Conservation (phyloP, 2,113 vertebrate genomes). For the Saguinus imperator region DNA sequence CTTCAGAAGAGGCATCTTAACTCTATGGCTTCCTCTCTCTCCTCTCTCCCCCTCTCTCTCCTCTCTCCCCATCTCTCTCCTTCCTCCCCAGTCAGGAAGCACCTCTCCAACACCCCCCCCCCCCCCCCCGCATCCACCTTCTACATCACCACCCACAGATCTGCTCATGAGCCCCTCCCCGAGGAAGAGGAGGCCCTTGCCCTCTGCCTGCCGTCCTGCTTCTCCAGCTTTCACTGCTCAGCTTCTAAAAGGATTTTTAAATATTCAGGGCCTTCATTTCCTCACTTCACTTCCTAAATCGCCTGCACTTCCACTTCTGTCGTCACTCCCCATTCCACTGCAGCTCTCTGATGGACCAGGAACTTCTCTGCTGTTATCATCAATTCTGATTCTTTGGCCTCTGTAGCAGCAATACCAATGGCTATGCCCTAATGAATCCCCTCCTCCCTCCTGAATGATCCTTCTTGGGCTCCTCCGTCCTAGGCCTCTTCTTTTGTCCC, state of each 20-base stretch:
- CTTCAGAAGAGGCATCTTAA: neutral
- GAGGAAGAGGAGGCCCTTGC: no score
- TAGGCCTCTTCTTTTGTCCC: neutral
- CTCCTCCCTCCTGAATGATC: no score
- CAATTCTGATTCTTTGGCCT: neutral
- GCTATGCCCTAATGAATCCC: neutral
- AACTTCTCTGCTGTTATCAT: accelerated
- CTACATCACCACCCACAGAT: neutral
- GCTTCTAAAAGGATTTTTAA: neutral
- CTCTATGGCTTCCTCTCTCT: neutral
- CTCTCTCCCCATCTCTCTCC: neutral
- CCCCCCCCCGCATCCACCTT: no score
- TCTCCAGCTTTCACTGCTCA: neutral
- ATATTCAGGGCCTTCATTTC: neutral
- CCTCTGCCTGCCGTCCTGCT: neutral
- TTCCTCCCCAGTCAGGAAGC: neutral
- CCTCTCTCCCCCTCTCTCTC: neutral
- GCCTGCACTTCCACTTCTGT: neutral
- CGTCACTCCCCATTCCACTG: neutral
- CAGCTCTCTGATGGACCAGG: neutral
- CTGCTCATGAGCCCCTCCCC: neutral
- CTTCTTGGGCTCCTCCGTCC: neutral
- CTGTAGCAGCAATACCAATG: neutral
- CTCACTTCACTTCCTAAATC: neutral
- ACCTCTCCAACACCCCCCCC: neutral